Conservation (phyloP, 2,797 vertebrate genomes). For the Moxostoma hubbsi region DNA sequence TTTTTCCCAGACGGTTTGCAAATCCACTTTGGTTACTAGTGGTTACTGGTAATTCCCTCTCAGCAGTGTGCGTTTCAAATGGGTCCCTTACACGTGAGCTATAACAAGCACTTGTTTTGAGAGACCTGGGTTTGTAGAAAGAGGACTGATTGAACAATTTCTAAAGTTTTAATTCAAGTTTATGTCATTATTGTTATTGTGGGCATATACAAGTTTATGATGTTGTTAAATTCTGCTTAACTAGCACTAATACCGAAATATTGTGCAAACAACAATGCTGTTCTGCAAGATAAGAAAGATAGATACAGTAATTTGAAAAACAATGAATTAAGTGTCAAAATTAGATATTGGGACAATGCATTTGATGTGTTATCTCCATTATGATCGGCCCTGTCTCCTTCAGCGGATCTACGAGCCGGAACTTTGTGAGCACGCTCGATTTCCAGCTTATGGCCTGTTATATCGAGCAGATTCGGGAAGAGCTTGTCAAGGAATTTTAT, state of each 20-base stretch:
- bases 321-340: background rate
- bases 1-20: too few species aligned
- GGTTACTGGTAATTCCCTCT: too few species aligned
- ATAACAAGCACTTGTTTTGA: background rate
- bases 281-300: background rate
- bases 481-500: too few species aligned
- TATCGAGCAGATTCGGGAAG: too few species aligned
- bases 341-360: background rate
- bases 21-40: too few species aligned
- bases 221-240: background rate
- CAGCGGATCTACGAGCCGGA: too few species aligned
- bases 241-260: background rate
- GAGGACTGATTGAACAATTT: background rate
- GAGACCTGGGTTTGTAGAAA: background rate
- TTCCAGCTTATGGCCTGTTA: too few species aligned
- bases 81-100: background rate
- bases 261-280: background rate
- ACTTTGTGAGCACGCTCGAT: too few species aligned
- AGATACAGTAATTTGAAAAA: background rate
- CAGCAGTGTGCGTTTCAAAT: background rate
- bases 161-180: background rate
- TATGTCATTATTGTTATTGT: too few species aligned
- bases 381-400: too few species aligned
- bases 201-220: too few species aligned
- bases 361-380: background rate